These are phyloP conservation scores for Cremastinae sp. DNA, from an alignment of 2,888 invertebrate species.

Conservation along the genomic window DNA sequence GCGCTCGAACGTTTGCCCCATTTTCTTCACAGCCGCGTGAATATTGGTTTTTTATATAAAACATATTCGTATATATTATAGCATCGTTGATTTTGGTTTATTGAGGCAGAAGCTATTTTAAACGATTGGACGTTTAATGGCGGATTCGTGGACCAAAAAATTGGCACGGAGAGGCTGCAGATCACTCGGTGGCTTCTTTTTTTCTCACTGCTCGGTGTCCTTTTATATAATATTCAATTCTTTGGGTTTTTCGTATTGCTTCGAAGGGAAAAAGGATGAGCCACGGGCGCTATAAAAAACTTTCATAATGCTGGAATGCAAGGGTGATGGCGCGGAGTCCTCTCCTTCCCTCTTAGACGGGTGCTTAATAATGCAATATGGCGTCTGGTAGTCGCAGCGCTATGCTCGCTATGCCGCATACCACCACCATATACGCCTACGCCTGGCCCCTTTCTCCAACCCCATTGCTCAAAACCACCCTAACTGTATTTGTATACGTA, in stretches of 20 bases:
- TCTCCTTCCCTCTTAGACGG: slow-evolving; percentile 38
- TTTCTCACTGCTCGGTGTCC: background rate
- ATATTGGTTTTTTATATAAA: too few species aligned
- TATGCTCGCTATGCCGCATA: slow-evolving; percentile 79
- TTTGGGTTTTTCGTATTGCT: slow-evolving; percentile 35
- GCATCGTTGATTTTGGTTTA: too few species aligned
- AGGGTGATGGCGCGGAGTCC: slow-evolving; percentile 63
- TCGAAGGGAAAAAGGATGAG: slow-evolving; percentile 63
- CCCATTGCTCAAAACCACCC: slow-evolving; percentile 59
- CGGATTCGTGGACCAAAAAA: too few species aligned
- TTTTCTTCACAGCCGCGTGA: too few species aligned
- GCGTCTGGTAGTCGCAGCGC: slow-evolving; percentile 77
- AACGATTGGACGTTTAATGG: too few species aligned
- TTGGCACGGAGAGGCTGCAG: too few species aligned
- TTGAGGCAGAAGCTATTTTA: too few species aligned
- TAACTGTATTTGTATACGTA: slow-evolving; percentile 38
- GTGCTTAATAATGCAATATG: slow-evolving; percentile 80
- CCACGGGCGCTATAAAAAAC: slow-evolving; percentile 69
- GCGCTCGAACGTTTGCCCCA: too few species aligned
- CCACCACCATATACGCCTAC: slow-evolving; percentile 76
- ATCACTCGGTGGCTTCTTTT: too few species aligned
- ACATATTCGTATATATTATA: too few species aligned
- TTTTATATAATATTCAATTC: background rate
- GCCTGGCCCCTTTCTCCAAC: slow-evolving; percentile 46
- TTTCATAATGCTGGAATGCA: slow-evolving; percentile 79